Evolutionary conservation across 2,797 vertebrate species (phyloP), one percentile per base, ranked within the genome.

Genomic region (Channallabes apus): DNA sequence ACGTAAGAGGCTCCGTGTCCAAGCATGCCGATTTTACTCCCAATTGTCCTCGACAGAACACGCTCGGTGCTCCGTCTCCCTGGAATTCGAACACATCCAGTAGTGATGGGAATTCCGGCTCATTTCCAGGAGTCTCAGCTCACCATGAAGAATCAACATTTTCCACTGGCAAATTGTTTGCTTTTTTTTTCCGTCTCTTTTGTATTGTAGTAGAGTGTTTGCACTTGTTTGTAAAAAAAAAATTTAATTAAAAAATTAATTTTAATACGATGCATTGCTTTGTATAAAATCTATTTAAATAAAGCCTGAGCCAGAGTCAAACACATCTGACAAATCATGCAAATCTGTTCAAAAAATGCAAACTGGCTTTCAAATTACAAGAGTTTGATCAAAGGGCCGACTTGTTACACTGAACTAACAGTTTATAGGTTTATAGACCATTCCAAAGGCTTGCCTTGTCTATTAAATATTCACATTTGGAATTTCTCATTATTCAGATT

Each of bases 181-280:
- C 38, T 69, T 12, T 41, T 24, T 12, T 46, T 15, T 0, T 7
- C 38, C 38, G 38, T 41, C 38, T 6, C 38, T 51, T 51, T 51
- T 2, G 46, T 51, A 51, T 51, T 51, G 0, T 12, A 51, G 46
- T 51, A 51, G 9, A 51, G 46, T 51, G 46, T 51, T 51, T 51
- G 46, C 11, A 51, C 46, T 51, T 12, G 46, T 51, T 51, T 51
- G 20, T 12, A 11, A 69, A 9, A 3, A 22, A 27, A 15, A n/a
- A 20, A 64, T 9, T 9, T 3, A 83, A 88, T 56, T n/a, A 89
- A 88, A 38, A 82, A 61, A 86, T 73, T 46, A n/a, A n/a, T 46
- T 46, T 46, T 2, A 20, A 59, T 46, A 38, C 5, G 35, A 6
- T 35, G 32, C 32, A 8, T 41, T 32, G 29, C 20, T 29, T 77